phyloP scores from a whole-genome alignment of 2,888 invertebrate genomes.

The Thyatira batis region DNA sequence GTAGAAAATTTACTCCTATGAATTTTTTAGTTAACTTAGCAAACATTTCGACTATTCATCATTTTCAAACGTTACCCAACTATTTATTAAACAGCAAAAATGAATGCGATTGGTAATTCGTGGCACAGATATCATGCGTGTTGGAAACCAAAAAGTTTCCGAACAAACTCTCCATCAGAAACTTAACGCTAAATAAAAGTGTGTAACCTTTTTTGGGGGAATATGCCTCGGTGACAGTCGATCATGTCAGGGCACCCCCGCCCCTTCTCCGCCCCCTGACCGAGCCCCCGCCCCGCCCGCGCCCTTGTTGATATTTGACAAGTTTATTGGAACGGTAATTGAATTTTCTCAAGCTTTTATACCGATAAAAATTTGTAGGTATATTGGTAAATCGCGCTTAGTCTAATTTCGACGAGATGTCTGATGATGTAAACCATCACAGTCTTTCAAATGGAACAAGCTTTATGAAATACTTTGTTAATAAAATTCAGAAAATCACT shows the following conservation, averaged over 20 bases:
- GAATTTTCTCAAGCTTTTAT: constrained; percentile 64
- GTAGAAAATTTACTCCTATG: no score
- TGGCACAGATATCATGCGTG: constrained; percentile 1
- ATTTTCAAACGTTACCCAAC: no score
- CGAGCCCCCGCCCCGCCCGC: constrained; percentile 26
- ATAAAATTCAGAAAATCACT: no score
- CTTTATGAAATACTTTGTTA: no score
- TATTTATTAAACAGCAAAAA: no score
- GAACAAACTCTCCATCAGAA: constrained; percentile 12
- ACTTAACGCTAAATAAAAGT: constrained; percentile 25
- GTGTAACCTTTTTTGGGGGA: constrained; percentile 13
- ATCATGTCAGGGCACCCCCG: constrained; percentile 27
- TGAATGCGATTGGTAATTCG: constrained; percentile 7
- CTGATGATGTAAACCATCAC: no score
- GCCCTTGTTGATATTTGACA: constrained; percentile 66
- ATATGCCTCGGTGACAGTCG: constrained; percentile 26
- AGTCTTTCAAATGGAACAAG: no score
- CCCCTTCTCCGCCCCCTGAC: constrained; percentile 32
- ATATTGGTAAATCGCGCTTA: constrained; percentile 37
- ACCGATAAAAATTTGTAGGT: constrained; percentile 50
- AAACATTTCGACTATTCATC: no score
- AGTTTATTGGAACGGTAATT: constrained; percentile 69
- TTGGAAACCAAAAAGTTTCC: constrained; percentile 20
- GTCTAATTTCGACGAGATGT: constrained; percentile 26
- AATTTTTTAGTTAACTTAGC: no score